Conservation (phyloP, 2,113 vertebrate species). For the Dicaeum eximium region DNA sequence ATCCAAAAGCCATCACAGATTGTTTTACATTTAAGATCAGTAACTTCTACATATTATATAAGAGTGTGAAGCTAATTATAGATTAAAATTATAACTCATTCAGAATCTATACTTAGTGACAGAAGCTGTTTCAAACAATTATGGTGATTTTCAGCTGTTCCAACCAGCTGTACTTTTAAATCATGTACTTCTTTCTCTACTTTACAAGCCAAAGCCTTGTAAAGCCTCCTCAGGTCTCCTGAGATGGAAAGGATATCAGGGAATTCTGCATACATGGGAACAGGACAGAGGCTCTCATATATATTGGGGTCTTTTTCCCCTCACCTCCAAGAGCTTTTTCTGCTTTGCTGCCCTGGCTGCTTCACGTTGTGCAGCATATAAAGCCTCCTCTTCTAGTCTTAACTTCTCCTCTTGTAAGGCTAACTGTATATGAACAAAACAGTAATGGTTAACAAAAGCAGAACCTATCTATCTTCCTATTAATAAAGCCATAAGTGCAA, state of each 20-base stretch:
- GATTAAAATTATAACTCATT: not conserved
- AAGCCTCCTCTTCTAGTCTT: constrained; percentile 99
- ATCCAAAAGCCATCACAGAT: not conserved
- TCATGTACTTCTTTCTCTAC: not conserved
- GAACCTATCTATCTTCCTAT: constrained; percentile 83
- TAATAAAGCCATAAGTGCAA: constrained; percentile 48
- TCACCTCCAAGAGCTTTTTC: constrained; percentile 95
- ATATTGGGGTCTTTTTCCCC: constrained; percentile 76
- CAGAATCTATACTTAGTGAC: not conserved
- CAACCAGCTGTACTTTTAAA: not conserved
- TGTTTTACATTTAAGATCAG: not conserved
- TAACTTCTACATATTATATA: not conserved
- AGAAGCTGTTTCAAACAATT: not conserved
- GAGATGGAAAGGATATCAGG: not conserved
- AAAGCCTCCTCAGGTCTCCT: not conserved
- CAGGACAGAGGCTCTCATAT: constrained; percentile 64
- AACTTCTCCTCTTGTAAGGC: constrained; percentile 99
- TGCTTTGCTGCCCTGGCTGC: constrained; percentile 94
- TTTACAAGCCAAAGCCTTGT: not conserved
- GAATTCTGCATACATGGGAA: constrained; percentile 3
- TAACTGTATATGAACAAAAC: constrained; percentile 93
- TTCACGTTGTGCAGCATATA: constrained; percentile 92
- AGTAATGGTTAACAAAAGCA: constrained; percentile 86
- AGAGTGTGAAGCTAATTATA: not conserved
- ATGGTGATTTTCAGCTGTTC: not conserved